Base-by-base conservation (phyloP, 2,797 vertebrate genomes). In the Chrysocyon brachyurus region DNA sequence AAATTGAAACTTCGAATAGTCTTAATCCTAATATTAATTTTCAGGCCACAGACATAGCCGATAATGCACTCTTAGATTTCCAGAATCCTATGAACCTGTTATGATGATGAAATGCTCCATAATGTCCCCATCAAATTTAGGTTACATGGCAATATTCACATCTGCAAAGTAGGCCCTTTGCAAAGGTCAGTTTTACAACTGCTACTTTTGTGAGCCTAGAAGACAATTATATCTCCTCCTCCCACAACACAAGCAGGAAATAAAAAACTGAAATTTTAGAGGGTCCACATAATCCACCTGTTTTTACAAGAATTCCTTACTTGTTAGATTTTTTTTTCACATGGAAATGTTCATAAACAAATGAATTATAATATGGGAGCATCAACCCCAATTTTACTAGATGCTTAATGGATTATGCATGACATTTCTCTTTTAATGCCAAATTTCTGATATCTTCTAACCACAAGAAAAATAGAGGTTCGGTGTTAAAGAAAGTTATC, bases 1-100 rank as follows among this genome's bases (percentile, higher is more conserved):
- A 87, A 94, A 70, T 12, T 31, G 21, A 87, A 68, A 66, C 28
- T 36, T 2, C 68, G 31, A 61, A 72, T n/a, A 46, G 40, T 49
- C 96, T 94, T 46, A 85, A 90, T 56, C 12, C 26, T 91, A 91
- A 75, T 46, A 61, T 75, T 33, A 72, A 94, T 90, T 75, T 89
- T 78, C 77, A 95, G 56, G 49, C 52, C 75, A 49, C 31, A 82
- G 24, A 75, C 19, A 24, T 1, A 91, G 66, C 26, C 68, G 31
- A 83, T 63, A 21, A 81, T 64, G 46, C 24, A 49, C 78, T 68
- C 26, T 24, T 59, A 59, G 40, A 52, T 3, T 46, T 70, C 52
- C 10, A 57, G 72, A 61, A 61, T 81, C 72, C 59, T 31, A 14
- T 59, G 40, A 72, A 57, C 28, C 16, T 11, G 31, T 36, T 16